Percentiles rank a stretch among this genome's conserved stretches.
These are phyloP conservation scores for Amyelois transitella DNA, from an alignment of 1,140 invertebrate genomes.

Conservation along the genomic window DNA sequence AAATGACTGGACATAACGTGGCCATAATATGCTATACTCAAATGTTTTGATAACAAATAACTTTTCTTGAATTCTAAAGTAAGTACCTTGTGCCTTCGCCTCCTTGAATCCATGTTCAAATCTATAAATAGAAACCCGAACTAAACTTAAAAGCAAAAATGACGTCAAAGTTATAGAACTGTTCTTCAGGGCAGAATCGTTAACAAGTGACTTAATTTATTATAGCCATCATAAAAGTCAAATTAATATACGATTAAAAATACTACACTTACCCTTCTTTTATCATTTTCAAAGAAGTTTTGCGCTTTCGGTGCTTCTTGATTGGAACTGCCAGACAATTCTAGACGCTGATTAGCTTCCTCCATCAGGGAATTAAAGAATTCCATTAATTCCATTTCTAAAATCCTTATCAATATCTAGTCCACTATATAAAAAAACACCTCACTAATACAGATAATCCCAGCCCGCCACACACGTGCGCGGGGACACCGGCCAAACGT, in stretches of 20 bases:
- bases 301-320: conserved; percentile 52
- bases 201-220: no score
- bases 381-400: conserved; percentile 57
- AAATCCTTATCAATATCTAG: conserved; percentile 29
- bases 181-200: not conserved
- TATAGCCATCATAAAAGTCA: not conserved
- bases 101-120: not conserved
- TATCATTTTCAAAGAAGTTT: conserved; percentile 64
- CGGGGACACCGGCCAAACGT: conserved; percentile 39
- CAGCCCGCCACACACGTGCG: conserved; percentile 48
- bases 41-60: no score
- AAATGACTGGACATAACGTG: no score
- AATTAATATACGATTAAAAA: conserved; percentile 9
- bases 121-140: not conserved
- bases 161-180: not conserved
- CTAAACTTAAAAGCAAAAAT: not conserved
- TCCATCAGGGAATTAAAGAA: conserved; percentile 57
- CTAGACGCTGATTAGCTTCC: no score
- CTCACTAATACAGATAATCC: conserved; percentile 24
- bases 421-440: conserved; percentile 25
- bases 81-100: no score
- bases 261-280: conserved; percentile 47
- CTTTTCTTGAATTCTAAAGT: no score
- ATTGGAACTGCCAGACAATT: conserved; percentile 21
- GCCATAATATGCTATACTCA: no score